Evolutionary conservation across 2,888 invertebrate species (phyloP), one percentile per base, ranked within the genome.

Genomic region (Byasa hedistus): DNA sequence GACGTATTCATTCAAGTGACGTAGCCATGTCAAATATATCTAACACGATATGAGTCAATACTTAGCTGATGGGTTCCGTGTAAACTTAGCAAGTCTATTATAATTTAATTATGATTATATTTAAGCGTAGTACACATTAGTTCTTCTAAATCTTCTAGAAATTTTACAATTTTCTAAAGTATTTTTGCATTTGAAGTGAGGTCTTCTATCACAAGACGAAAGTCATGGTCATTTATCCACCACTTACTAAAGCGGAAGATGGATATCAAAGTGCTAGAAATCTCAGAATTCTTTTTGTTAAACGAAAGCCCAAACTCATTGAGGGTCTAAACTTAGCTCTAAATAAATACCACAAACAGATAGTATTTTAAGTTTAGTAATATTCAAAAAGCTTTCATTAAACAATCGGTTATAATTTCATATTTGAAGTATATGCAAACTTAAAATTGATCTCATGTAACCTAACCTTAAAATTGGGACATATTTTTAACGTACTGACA

Each of bases 401-500:
- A 19, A 15, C 0, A 44, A 44, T 17, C 17, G 17, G 15, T 44
- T 44, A 4, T 19, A 17, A 44, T 44, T 10, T 44, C 17, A 3
- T 19, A 17, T 17, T 44, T 44, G 1, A 44, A 44, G 17, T 44
- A 44, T 44, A 36, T 7, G 10, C 4, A 36, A 7, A 22, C 39
- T n/a, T 23, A 2, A 27, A 32, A 32, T 10, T 32, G 1, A 32
- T 32, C 22, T 22, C 10, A 54, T 65, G 60, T 60, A 56, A n/a
- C 1, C 36, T 17, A 36, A 19, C 3, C 66, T 36, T 66, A 39
- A 61, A 5, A 39, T 39, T 57, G 36, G 24, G 12, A 57, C 44
- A 59, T 54, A 54, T 27, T 58, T 66, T 67, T 65, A 61, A 64
- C 61, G 24, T 60, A 60, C 57, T 55, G 54, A 44, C 68, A 61